Base-by-base conservation (phyloP, 2,888 invertebrate species). In the Scaptomyza caliginosa region DNA sequence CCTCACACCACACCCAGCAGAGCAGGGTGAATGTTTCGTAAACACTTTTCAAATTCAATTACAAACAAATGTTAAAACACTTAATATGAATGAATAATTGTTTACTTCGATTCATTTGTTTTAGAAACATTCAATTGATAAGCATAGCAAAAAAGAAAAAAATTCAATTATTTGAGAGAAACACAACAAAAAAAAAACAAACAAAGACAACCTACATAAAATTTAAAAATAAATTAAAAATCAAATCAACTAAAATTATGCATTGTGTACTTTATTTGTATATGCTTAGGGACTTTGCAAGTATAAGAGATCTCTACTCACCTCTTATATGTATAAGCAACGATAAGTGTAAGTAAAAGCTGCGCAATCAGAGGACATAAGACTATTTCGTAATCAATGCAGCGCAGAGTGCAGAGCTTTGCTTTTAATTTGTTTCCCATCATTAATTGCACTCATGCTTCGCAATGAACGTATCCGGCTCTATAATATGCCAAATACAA, bases 61-160 rank as follows among this genome's bases (percentile, higher is more conserved):
- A 13, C 42, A 17, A 17, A 43, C 10, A 7, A 43, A 26, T n/a
- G n/a, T n/a, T n/a, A n/a, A 28, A 17, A 57, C n/a, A 57, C 57
- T 56, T 42, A 60, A 39, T 51, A 50, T 52, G 42, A 21, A 57
- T 51, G 52, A 34, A 57, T 26, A 52, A 54, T 55, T 46, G n/a
- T 10, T 38, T 48, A 19, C 16, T 23, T 43, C 56, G 17, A 21
- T 42, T 50, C 8, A 17, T 28, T 30, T 30, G 10, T 45, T 17
- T 30, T 46, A 5, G 19, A 19, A 54, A 26, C 42, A 67, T 58
- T 68, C 46, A 58, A 62, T 55, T 69, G 40, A 56, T 26, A 46
- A 58, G 57, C 51, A 46, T 67, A 54, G 68, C 51, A 13, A 56
- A 69, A 59, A 48, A 59, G 81, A 84, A 78, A 45, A 56, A 74